Percentiles rank a stretch among this genome's conserved stretches.
These are phyloP conservation scores for Brienomyrus brachyistius DNA, from an alignment of 2,113 vertebrate genomes.

Conservation along the genomic window DNA sequence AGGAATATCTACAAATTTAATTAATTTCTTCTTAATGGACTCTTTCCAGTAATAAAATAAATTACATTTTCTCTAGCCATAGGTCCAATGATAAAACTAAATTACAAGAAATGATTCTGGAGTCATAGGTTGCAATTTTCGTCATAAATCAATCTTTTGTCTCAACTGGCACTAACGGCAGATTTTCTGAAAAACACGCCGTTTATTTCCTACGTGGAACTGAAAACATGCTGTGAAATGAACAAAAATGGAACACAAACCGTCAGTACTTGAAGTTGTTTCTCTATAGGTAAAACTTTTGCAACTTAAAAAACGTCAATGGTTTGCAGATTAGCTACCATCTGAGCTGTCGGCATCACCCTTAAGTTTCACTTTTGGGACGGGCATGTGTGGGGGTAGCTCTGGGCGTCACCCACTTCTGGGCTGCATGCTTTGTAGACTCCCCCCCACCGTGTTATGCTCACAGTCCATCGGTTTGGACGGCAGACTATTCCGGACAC, in stretches of 20 bases:
- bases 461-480: neutral
- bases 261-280: neutral
- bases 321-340: neutral
- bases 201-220: neutral
- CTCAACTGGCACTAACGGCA: neutral
- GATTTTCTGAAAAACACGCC: neutral
- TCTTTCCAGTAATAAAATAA: conserved; percentile 4
- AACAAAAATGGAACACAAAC: neutral
- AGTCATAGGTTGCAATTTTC: neutral
- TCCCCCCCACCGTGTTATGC: neutral
- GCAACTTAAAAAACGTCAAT: neutral
- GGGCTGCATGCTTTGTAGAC: neutral
- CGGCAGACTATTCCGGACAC: neutral
- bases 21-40: neutral
- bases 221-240: neutral
- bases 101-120: neutral
- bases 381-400: neutral
- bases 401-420: neutral
- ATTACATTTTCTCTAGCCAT: neutral
- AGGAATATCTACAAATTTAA: neutral
- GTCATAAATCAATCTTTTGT: neutral
- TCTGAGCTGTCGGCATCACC: neutral
- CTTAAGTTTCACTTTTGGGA: neutral
- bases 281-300: neutral
- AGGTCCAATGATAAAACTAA: neutral